These are phyloP conservation scores for Eilema depressum DNA, from an alignment of 2,888 invertebrate species.

Conservation along the genomic window DNA sequence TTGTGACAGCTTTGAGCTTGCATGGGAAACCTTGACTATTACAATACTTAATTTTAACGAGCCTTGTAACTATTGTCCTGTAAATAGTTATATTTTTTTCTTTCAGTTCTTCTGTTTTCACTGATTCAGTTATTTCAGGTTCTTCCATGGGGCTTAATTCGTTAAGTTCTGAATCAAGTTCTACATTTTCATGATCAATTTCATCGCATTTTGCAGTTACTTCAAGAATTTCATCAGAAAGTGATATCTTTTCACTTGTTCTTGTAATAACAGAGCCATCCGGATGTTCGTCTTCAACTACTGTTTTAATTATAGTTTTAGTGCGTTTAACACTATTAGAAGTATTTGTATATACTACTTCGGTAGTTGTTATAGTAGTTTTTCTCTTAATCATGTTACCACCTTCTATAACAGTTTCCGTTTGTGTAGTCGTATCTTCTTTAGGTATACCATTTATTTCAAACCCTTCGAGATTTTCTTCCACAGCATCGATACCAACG, in stretches of 20 bases:
- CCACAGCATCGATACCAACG: conserved; percentile 55
- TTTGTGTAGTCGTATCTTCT: conserved; percentile 60
- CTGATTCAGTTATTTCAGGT: conserved; percentile 57
- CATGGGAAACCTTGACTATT: conserved; percentile 56
- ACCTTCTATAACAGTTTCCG: conserved; percentile 65
- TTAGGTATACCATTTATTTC: conserved; percentile 61
- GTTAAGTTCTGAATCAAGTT: conserved; percentile 25
- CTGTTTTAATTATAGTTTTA: conserved; percentile 69
- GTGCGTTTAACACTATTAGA: conserved; percentile 61
- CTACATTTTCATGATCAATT: background rate
- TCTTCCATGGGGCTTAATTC: conserved; percentile 50
- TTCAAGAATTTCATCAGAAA: conserved; percentile 64
- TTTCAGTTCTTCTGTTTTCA: conserved; percentile 57
- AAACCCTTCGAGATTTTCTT: conserved; percentile 60
- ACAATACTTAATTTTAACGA: conserved; percentile 67
- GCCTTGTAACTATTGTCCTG: conserved; percentile 66
- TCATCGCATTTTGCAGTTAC: conserved; percentile 2
- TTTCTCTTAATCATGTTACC: conserved; percentile 68
- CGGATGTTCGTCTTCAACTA: conserved; percentile 76
- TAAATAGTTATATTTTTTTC: conserved; percentile 62
- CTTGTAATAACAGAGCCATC: conserved; percentile 77
- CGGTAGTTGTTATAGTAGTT: conserved; percentile 66
- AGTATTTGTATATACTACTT: conserved; percentile 64
- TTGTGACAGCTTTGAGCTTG: conserved; percentile 72
- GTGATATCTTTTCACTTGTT: conserved; percentile 75